Base-by-base conservation (phyloP, 2,797 vertebrate genomes). In the Chlorospingus flavigularis region DNA sequence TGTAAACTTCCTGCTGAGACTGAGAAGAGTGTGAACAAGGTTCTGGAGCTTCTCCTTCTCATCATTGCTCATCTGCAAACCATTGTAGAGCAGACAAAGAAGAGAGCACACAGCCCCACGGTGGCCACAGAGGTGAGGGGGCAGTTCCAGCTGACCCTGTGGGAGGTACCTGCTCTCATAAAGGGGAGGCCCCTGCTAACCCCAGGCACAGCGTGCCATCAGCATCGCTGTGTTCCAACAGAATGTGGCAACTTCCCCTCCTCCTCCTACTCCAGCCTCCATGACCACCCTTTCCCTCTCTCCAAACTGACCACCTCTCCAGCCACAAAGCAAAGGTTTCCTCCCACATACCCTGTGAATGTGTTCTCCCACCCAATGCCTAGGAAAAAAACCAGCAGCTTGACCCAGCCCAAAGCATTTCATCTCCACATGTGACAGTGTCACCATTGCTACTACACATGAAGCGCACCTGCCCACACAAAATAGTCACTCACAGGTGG, bases 21-120 rank as follows among this genome's bases (percentile, higher is more conserved):
- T 20, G 54, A 73, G 62, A 77, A 88, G 35, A 68, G 15, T 17
- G 48, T 51, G 50, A 92, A 66, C 18, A 43, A 67, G 48, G 45
- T 72, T 42, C 73, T 78, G 31, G n/a, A 93, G 54, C 35, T 90
- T 66, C 61, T 83, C 31, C 26, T 86, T 83, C 73, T n/a, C 43
- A 37, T 42, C 30, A 1, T 1, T 39, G 17, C 19, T 60, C n/a
- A 15, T 43, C 39, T 80, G 28, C n/a, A 75, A 81, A 45, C 35
- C 20, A 42, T 23, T 58, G 54, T 2, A 42, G 11, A 75, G 55
- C 30, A 61, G 39, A 28, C 11, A 45, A 66, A 37, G 24, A 51
- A 40, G 26, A 68, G 13, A 72, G 7, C 10, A 21, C 28, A 60
- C 1, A 7, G 16, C 11, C 17, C 30, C 10, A 2, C 3, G 17